Evolutionary conservation across 2,888 invertebrate genomes (phyloP), one percentile per base, ranked within the genome.

Genomic region (Augochlorella aurata): DNA sequence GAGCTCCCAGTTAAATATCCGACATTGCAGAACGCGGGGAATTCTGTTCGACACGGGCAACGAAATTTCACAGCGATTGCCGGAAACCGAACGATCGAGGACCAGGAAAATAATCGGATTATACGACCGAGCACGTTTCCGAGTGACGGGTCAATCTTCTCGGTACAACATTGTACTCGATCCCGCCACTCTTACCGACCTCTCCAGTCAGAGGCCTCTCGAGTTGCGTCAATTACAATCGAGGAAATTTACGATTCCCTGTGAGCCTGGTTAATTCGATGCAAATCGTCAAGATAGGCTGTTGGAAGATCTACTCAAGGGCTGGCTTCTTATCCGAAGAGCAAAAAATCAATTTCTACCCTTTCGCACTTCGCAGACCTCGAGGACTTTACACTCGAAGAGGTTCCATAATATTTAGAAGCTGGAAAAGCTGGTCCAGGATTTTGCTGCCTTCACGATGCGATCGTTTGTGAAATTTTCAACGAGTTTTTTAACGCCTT

Each of bases 21-120:
- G 75, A 79, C 82, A 85, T 88, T 89, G 85, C 80, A 79, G 73
- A 84, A 82, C 82, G 67, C 70, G 66, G 83, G 85, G 82, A 85
- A 87, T 88, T 81, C 80, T 70, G 44, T 66, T 66, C 75, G 81
- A 81, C 79, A 74, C 68, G 14, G 24, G 18, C 79, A 77, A 81
- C 81, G 79, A 38, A 83, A 86, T 85, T 86, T 89, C 80, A 74
- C 70, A 72, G 72, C 80, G 76, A 77, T 83, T 77, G 73, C 84
- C 79, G 82, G 61, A 85, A 84, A 78, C 78, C 73, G 67, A 74
- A 66, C 61, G 69, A 73, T 65, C 65, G 74, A 83, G 79, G 72
- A 83, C 77, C 73, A 83, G 84, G 83, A 88, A 89, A 89, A 89
- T 90, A 90, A 90, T 88, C 85, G 70, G 74, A 88, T 87, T 84